Evolutionary conservation across 2,888 invertebrate genomes (phyloP), one percentile per base, ranked within the genome.

Genomic region (Sinohyriopsis cumingii): DNA sequence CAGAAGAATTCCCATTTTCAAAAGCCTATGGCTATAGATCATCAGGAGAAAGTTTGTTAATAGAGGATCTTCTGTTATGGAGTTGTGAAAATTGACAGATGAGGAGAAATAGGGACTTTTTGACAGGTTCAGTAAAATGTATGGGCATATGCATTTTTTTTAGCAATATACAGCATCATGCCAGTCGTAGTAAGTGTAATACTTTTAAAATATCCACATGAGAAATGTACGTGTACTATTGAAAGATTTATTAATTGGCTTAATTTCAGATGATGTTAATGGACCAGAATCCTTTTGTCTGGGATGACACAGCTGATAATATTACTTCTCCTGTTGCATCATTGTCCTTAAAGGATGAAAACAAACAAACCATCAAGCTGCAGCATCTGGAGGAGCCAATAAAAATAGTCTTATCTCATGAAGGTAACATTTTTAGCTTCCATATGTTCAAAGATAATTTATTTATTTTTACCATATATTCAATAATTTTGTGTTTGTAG

Each of bases 211-310:
- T 15, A 45, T 12, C 45, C 45, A 45, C 45, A 45, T 45, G 45
- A 15, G 45, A 12, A 45, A 45, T 45, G 0, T 12, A 54, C 18
- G 19, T n/a, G n/a, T n/a, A n/a, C n/a, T n/a, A n/a, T 33, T 55
- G 33, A 25, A 9, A 28, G n/a, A 55, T 20, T 56, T 28, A 54
- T 28, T 5, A 60, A n/a, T 60, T 63, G 20, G 19, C 19, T 71
- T 63, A 61, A 18, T 62, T 59, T 59, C 57, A 80, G 80, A 67
- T 78, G 70, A 56, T 80, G 62, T 59, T 70, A 3, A 73, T 76
- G 60, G 65, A 76, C 62, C 77, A 73, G 33, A 81, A 81, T 64
- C 81, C 79, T 3, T 79, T 72, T 57, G 57, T 74, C 3, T 81
- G 81, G 81, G 73, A 75, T 59, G 25, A 22, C 6, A 61, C 68